Percentiles rank a stretch among this genome's conserved stretches.
phyloP scores from a whole-genome alignment of 2,797 vertebrate species.

The Ambastaia sidthimunki region DNA sequence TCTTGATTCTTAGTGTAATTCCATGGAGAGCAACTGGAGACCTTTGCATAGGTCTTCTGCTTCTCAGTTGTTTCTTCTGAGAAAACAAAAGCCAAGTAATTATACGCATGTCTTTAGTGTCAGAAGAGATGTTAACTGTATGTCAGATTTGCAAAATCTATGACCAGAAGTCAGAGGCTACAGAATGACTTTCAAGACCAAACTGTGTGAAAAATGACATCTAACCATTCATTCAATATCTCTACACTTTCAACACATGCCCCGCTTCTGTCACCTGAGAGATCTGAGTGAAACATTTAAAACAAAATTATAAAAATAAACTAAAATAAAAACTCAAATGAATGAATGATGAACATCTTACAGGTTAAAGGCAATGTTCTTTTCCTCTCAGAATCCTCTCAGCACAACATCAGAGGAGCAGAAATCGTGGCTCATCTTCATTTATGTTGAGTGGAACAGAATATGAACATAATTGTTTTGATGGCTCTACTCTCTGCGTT shows the following conservation, averaged over 20 bases:
- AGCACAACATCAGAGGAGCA: not conserved
- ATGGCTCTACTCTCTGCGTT: conserved; percentile 56
- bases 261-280: too few relatives aligned
- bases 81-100: too few relatives aligned
- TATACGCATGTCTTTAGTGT: too few relatives aligned
- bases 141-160: too few relatives aligned
- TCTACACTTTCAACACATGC: too few relatives aligned
- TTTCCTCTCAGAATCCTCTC: not conserved
- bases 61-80: too few relatives aligned
- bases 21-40: not conserved
- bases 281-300: not conserved
- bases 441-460: conserved; percentile 39
- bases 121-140: too few relatives aligned
- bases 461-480: conserved; percentile 61
- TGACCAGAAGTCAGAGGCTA: too few relatives aligned
- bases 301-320: not conserved
- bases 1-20: not conserved
- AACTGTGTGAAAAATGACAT: too few relatives aligned
- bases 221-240: too few relatives aligned
- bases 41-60: too few relatives aligned
- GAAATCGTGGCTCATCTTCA: conserved; percentile 17
- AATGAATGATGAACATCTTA: not conserved
- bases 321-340: not conserved
- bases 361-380: not conserved
- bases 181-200: too few relatives aligned